Base-by-base conservation (phyloP, 2,113 vertebrate genomes). In the Megaceryle torquata region DNA sequence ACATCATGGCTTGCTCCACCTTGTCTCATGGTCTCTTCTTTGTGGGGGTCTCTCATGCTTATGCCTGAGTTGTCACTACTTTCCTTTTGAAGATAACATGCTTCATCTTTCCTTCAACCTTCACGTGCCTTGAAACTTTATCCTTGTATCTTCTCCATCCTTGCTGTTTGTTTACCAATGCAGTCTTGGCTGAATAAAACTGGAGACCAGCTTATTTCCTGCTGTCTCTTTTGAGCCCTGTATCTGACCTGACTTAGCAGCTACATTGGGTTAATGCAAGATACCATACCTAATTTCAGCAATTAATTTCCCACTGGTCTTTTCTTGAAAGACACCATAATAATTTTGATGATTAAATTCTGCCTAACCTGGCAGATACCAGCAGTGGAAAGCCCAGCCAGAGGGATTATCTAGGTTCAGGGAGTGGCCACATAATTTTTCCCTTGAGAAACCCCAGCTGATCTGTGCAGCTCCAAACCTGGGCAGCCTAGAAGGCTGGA, bases 381-480 rank as follows among this genome's bases (percentile, higher is more conserved):
- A 83, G 88, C 68, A 68, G 59, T 35, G 39, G 59, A 59, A 86
- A 88, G 57, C 60, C 56, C 64, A 83, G 88, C 76, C 86, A 88
- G 68, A 82, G 59, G 68, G 51, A 95, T 96, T 96, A 95, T 78
- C 82, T 90, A 86, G 76, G 68, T 80, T 83, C 93, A 92, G 88
- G 95, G 93, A 86, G 90, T 60, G 69, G 80, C 70, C 76, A 64
- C 61, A 53, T 74, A 29, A 74, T 83, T 94, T 75, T 88, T 86
- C 37, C 60, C 43, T 67, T 37, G 48, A 90, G 71, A 88, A 94
- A 60, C 60, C 43, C 44, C 79, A 86, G 74, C 74, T 79, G 86
- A 87, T 76, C 61, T 1, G 0, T 10, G 37, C 39, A 72, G 43
- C 68, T 74, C 83, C 76, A 83, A 88, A 78, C 46, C 39, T 81